Evolutionary conservation across 2,113 vertebrate species (phyloP).

Genomic region (Erpornis zantholeuca): DNA sequence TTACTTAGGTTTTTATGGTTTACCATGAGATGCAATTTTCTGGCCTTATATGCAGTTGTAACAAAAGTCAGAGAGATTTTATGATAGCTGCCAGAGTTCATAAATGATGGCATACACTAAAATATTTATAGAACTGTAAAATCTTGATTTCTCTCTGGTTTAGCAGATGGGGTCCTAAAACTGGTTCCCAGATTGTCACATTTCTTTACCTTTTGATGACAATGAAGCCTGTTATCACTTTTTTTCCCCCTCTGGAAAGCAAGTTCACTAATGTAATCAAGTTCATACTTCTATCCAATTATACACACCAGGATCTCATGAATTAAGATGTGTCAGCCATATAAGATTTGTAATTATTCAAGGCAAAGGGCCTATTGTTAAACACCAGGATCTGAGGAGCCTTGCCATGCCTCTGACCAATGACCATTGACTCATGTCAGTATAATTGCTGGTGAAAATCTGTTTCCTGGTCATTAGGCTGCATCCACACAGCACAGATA

Average conservation of each 20-base stretch:
- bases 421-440: not conserved
- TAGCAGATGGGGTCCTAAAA: conserved; percentile 84
- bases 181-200: conserved; percentile 80
- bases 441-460: not conserved
- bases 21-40: conserved; percentile 89
- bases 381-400: not conserved
- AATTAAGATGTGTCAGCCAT: conserved; percentile 51
- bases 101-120: conserved; percentile 89
- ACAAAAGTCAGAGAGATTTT: conserved; percentile 88
- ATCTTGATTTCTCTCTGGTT: conserved; percentile 87
- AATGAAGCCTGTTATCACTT: conserved; percentile 74
- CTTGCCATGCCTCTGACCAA: not conserved
- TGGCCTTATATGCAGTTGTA: conserved; percentile 87
- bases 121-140: conserved; percentile 92
- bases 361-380: not conserved
- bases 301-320: conserved; percentile 37
- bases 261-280: conserved; percentile 71
- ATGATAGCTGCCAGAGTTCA: conserved; percentile 88
- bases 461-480: not conserved
- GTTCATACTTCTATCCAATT: conserved; percentile 67
- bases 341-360: conserved; percentile 42
- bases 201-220: conserved; percentile 82
- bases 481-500: not conserved
- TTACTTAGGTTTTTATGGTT: conserved; percentile 89
- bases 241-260: conserved; percentile 49